A percentile compares a stretch with the other conserved stretches of the same genome.
phyloP scores from a whole-genome alignment of 2,888 invertebrate species.

The Leptinotarsa tumamoca region DNA sequence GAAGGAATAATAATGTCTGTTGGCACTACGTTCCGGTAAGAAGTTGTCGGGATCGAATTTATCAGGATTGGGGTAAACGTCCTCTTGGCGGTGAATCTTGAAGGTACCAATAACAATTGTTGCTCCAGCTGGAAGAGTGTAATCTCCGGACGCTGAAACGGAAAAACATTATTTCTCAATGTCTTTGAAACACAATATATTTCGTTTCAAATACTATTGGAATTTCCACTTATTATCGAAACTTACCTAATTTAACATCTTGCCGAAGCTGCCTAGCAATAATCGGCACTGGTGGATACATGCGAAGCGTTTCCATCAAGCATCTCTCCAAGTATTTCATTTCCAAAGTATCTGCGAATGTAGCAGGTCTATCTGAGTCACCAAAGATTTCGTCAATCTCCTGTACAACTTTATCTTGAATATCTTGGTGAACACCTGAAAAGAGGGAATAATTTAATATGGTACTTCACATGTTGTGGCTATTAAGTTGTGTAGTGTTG shows the following conservation, averaged over 20 bases:
- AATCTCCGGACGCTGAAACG: conserved; percentile 72
- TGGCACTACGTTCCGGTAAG: conserved; percentile 79
- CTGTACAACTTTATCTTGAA: conserved; percentile 81
- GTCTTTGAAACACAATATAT: too few species aligned
- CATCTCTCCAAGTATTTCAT: conserved; percentile 87
- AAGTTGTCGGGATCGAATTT: conserved; percentile 85
- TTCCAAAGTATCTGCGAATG: conserved; percentile 81
- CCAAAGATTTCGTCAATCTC: conserved; percentile 83
- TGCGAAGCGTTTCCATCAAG: conserved; percentile 79
- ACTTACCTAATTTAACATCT: conserved; percentile 76
- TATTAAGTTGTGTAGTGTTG: not conserved
- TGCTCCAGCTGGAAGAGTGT: conserved; percentile 76
- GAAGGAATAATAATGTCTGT: conserved; percentile 83
- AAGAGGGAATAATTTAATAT: not conserved
- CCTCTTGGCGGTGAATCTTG: conserved; percentile 76
- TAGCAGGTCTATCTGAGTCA: conserved; percentile 80
- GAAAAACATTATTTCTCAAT: not conserved
- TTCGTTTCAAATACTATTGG: too few species aligned
- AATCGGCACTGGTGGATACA: conserved; percentile 85
- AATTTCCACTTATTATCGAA: too few species aligned
- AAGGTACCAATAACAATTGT: conserved; percentile 77
- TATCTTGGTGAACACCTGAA: conserved; percentile 74
- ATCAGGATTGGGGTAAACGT: conserved; percentile 77
- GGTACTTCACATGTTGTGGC: not conserved
- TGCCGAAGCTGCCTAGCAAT: conserved; percentile 79